Percentiles rank a stretch among this genome's conserved stretches.
phyloP scores from a whole-genome alignment of 2,888 invertebrate species.

The Endomychus coccineus region DNA sequence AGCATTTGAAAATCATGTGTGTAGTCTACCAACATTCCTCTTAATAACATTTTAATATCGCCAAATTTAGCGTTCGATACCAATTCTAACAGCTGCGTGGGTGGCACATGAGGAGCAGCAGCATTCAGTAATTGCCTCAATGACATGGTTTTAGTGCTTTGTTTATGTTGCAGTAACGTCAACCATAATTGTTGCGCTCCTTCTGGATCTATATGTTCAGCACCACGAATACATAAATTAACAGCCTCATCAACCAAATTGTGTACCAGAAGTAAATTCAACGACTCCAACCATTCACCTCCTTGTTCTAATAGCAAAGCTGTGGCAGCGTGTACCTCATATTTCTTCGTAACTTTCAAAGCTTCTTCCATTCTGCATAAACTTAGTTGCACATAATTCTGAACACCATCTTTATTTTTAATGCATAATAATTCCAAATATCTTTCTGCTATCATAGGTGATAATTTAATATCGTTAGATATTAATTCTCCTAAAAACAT shows the following conservation, averaged over 20 bases:
- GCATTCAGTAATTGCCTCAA: conserved; percentile 47
- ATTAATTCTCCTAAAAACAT: conserved; percentile 53
- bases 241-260: conserved; percentile 37
- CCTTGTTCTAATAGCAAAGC: conserved; percentile 68
- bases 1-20: conserved; percentile 67
- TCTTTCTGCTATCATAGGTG: conserved; percentile 49
- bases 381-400: conserved; percentile 46
- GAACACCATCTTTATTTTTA: conserved; percentile 48
- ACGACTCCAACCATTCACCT: conserved; percentile 65
- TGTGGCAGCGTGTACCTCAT: conserved; percentile 57
- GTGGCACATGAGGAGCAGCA: conserved; percentile 50
- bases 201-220: conserved; percentile 41
- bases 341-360: conserved; percentile 54
- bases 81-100: conserved; percentile 53
- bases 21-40: conserved; percentile 68
- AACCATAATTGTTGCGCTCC: conserved; percentile 49
- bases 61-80: conserved; percentile 55
- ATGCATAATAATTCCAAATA: conserved; percentile 59
- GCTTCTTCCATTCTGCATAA: conserved; percentile 59
- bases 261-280: conserved; percentile 52
- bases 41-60: conserved; percentile 52
- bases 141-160: conserved; percentile 38
- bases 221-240: conserved; percentile 45
- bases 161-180: conserved; percentile 44
- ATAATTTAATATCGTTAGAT: conserved; percentile 37